A percentile compares a stretch with the other conserved stretches of the same genome.
Evolutionary conservation across 2,113 vertebrate genomes (phyloP).

Genomic region (Lethenteron reissneri): DNA sequence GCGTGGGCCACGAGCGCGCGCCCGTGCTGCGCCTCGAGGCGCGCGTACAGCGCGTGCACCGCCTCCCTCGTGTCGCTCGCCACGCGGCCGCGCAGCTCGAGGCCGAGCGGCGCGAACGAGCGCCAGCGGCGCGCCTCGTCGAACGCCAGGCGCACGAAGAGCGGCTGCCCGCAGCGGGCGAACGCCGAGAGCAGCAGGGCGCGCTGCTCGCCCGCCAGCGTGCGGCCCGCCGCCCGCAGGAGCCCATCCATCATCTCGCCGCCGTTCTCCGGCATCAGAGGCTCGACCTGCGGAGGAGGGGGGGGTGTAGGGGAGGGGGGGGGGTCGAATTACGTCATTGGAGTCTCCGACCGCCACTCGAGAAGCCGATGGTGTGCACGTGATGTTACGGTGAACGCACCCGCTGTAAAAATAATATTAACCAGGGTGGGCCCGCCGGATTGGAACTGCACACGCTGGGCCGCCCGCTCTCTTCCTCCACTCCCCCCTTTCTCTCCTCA

Average conservation of each 20-base stretch:
- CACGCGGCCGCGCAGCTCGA: constrained; percentile 13
- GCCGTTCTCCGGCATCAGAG: constrained; percentile 21
- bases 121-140: constrained; percentile 28
- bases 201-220: constrained; percentile 20
- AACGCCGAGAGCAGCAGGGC: constrained; percentile 20
- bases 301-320: too few relatives aligned
- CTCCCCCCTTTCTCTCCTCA: too few relatives aligned
- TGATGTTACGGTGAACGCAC: too few relatives aligned
- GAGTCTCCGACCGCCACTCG: too few relatives aligned
- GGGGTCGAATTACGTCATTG: too few relatives aligned
- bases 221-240: constrained; percentile 14
- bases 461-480: too few relatives aligned
- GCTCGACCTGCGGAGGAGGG: constrained; percentile 4
- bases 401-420: too few relatives aligned
- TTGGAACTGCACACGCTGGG: too few relatives aligned
- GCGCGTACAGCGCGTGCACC: constrained; percentile 21
- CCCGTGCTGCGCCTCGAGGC: constrained; percentile 34
- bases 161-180: constrained; percentile 19
- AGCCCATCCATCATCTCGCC: constrained; percentile 21
- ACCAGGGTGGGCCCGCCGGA: too few relatives aligned
- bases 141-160: constrained; percentile 31
- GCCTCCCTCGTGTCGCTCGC: constrained; percentile 20
- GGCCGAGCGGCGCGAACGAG: constrained; percentile 19
- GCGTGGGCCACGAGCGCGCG: constrained; percentile 22
- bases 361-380: too few relatives aligned